These are phyloP conservation scores for Trialeurodes vaporariorum DNA, from an alignment of 1,140 invertebrate species.

Conservation along the genomic window DNA sequence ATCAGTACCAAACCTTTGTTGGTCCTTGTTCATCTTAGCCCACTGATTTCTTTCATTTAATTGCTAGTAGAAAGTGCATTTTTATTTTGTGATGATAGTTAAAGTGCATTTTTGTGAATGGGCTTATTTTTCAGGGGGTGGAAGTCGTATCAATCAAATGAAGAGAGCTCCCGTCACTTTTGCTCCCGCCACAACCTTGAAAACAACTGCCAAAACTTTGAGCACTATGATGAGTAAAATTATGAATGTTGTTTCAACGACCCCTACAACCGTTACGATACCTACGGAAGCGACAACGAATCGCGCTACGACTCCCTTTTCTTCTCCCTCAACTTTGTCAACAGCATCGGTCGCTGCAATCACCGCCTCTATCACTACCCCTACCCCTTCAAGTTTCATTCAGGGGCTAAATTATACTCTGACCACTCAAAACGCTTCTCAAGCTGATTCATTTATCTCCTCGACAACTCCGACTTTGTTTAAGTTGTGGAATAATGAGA, in stretches of 20 bases:
- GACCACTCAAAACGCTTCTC: not conserved
- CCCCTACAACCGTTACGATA: conserved; percentile 2
- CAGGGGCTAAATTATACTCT: not conserved
- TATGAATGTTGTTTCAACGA: not conserved
- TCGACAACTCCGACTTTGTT: not conserved
- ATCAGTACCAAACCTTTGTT: too few species aligned
- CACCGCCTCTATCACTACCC: not conserved
- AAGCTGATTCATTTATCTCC: not conserved
- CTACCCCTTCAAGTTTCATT: not conserved
- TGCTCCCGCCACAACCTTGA: not conserved
- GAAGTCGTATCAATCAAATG: not conserved
- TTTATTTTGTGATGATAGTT: too few species aligned
- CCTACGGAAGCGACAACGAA: not conserved
- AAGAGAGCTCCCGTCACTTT: not conserved
- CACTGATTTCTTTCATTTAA: too few species aligned
- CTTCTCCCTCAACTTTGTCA: not conserved
- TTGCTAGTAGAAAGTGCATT: too few species aligned
- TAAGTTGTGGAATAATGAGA: not conserved
- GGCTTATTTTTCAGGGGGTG: not conserved
- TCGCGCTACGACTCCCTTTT: not conserved
- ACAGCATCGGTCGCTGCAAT: not conserved
- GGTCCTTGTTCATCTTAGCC: too few species aligned
- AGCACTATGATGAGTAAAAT: not conserved
- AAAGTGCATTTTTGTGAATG: too few species aligned
- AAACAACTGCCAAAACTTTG: not conserved